Conservation (phyloP, 2,888 invertebrate genomes). For the Palloptera scutellata region DNA sequence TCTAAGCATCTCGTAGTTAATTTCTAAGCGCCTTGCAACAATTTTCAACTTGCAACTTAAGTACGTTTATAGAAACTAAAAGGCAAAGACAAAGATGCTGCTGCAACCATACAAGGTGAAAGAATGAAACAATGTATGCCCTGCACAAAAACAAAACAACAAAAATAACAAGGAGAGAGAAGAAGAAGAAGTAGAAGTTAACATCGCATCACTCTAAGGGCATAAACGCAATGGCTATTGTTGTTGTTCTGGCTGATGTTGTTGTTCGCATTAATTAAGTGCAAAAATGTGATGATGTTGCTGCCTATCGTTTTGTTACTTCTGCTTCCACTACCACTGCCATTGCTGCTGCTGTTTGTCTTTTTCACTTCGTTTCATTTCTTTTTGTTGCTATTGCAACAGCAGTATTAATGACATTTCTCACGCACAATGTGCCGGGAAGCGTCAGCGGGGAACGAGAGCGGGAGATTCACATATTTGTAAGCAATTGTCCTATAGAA, state of each 20-base stretch:
- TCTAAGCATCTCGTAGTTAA: constrained; percentile 4
- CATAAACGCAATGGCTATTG: neutral
- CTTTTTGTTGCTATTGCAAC: neutral
- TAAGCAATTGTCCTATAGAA: too few relatives aligned
- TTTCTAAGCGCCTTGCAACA: constrained; percentile 5
- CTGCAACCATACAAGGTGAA: neutral
- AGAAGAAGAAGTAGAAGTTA: neutral
- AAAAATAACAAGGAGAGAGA: neutral
- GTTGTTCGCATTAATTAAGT: constrained; percentile 6
- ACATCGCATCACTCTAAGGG: neutral
- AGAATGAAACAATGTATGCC: neutral
- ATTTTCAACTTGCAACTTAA: constrained; percentile 1
- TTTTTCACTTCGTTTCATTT: neutral
- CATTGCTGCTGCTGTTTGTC: neutral
- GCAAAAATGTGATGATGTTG: constrained; percentile 2
- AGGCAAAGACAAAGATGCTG: neutral
- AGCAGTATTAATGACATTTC: constrained; percentile 2
- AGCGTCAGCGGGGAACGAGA: too few relatives aligned
- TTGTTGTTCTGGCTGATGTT: neutral
- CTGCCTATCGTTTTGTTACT: neutral
- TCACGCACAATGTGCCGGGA: neutral
- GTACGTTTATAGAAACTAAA: neutral
- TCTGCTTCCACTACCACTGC: neutral
- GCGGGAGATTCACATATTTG: too few relatives aligned
- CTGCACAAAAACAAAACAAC: neutral